Percentiles rank a stretch among this genome's conserved stretches.
phyloP scores from a whole-genome alignment of 2,888 invertebrate genomes.

The Melieria omissa region DNA sequence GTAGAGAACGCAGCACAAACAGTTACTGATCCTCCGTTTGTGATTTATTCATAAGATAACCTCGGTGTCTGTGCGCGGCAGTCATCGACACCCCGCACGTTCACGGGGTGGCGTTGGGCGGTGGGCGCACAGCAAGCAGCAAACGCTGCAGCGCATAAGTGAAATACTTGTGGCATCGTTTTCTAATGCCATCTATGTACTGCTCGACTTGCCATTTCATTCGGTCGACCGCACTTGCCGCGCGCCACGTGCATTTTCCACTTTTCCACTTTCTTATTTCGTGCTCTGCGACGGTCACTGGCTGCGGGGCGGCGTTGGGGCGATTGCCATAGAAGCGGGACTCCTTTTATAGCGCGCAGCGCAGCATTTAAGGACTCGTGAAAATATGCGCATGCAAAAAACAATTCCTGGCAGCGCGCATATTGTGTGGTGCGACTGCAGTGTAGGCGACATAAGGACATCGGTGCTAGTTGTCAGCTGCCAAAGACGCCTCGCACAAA shows the following conservation, averaged over 20 bases:
- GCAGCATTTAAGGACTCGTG: slow-evolving; percentile 45
- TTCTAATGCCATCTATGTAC: slow-evolving; percentile 22
- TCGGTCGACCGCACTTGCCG: slow-evolving; percentile 42
- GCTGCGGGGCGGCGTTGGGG: slow-evolving; percentile 13
- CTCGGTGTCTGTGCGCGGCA: slow-evolving; percentile 50
- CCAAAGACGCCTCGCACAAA: too few species aligned
- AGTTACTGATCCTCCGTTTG: slow-evolving; percentile 62
- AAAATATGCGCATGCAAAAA: slow-evolving; percentile 41
- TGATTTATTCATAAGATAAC: slow-evolving; percentile 56
- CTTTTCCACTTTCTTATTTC: slow-evolving; percentile 30
- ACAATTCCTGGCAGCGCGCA: background rate
- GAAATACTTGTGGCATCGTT: slow-evolving; percentile 56
- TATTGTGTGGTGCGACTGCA: too few species aligned
- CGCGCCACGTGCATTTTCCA: background rate
- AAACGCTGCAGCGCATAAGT: slow-evolving; percentile 54
- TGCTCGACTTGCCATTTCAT: slow-evolving; percentile 37
- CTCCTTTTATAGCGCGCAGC: slow-evolving; percentile 24
- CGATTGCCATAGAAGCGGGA: slow-evolving; percentile 21
- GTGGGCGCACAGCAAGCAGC: background rate
- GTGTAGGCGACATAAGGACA: too few species aligned
- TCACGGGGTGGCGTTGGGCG: too few species aligned
- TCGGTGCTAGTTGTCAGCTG: too few species aligned
- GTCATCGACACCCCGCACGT: too few species aligned
- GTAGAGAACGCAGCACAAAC: slow-evolving; percentile 55
- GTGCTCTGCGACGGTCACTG: slow-evolving; percentile 10